Percentiles rank a stretch among this genome's conserved stretches.
phyloP scores from a whole-genome alignment of 2,113 vertebrate genomes.

The Caranx ignobilis region DNA sequence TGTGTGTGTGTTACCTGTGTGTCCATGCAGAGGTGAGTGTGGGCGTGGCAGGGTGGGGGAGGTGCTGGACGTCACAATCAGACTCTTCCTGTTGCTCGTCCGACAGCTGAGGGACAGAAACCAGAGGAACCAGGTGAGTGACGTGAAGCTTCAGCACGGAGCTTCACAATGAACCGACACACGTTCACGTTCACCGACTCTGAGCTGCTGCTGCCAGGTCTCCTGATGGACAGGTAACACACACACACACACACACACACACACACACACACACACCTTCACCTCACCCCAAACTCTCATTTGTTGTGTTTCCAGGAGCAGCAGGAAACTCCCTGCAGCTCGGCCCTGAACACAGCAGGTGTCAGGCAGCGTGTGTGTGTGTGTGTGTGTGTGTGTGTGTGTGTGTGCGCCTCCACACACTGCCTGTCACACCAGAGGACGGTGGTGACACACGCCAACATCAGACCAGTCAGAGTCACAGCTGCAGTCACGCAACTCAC shows the following conservation, averaged over 20 bases:
- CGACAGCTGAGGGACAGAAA: conserved; percentile 89
- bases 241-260: neutral
- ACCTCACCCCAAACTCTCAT: conserved; percentile 20
- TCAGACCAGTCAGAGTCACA: neutral
- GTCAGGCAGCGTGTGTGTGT: too few species aligned
- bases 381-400: too few species aligned
- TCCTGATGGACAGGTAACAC: neutral
- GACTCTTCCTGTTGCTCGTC: conserved; percentile 97
- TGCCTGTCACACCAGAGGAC: conserved; percentile 30
- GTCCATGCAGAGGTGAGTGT: conserved; percentile 95
- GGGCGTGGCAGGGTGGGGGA: conserved; percentile 97
- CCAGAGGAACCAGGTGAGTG: neutral
- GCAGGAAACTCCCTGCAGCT: neutral
- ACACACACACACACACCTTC: neutral
- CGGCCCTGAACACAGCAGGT: neutral
- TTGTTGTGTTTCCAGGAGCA: neutral
- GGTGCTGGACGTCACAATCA: conserved; percentile 97
- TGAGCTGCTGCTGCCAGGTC: neutral
- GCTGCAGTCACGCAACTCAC: neutral
- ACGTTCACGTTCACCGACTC: neutral
- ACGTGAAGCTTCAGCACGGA: too few species aligned
- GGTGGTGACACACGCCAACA: neutral
- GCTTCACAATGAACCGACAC: conserved; percentile 36
- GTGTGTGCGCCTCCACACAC: neutral
- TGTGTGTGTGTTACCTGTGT: conserved; percentile 87